These are phyloP conservation scores for Ips typographus DNA, from an alignment of 1,140 invertebrate genomes.

Conservation along the genomic window DNA sequence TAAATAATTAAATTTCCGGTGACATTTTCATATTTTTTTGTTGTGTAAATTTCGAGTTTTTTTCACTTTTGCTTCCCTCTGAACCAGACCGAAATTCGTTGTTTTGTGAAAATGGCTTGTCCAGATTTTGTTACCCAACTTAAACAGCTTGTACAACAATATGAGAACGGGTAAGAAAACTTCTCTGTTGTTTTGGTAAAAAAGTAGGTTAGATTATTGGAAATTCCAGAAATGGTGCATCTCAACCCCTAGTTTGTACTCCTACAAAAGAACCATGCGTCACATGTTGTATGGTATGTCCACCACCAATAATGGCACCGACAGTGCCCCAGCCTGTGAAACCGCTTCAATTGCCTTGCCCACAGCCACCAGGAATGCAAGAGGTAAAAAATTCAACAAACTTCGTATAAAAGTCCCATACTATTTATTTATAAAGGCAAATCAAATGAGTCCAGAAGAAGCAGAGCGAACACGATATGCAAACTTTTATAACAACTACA, in stretches of 20 bases:
- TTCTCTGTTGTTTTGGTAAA: background rate
- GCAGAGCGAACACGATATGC: constrained; percentile 37
- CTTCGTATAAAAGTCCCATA: background rate
- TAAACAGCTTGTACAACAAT: constrained; percentile 35
- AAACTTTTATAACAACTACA: constrained; percentile 48
- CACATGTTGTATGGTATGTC: constrained; percentile 37
- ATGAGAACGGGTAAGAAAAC: constrained; percentile 38
- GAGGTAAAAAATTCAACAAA: constrained; percentile 8
- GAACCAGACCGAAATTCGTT: constrained; percentile 16
- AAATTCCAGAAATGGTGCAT: background rate
- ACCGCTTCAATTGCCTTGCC: constrained; percentile 36
- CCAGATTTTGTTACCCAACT: constrained; percentile 35
- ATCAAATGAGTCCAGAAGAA: constrained; percentile 29
- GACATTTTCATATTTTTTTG: constrained; percentile 25
- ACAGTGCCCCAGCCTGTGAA: constrained; percentile 37
- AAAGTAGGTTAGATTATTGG: background rate
- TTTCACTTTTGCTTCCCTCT: constrained; percentile 15
- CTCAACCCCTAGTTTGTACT: constrained; percentile 13
- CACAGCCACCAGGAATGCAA: background rate
- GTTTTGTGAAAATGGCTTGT: constrained; percentile 30
- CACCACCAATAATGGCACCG: constrained; percentile 39
- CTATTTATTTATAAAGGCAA: background rate
- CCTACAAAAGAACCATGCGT: constrained; percentile 32
- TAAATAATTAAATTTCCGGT: constrained; percentile 24
- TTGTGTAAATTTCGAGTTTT: constrained; percentile 20